Conservation (phyloP, 2,113 vertebrate genomes). For the Camelus dromedarius region DNA sequence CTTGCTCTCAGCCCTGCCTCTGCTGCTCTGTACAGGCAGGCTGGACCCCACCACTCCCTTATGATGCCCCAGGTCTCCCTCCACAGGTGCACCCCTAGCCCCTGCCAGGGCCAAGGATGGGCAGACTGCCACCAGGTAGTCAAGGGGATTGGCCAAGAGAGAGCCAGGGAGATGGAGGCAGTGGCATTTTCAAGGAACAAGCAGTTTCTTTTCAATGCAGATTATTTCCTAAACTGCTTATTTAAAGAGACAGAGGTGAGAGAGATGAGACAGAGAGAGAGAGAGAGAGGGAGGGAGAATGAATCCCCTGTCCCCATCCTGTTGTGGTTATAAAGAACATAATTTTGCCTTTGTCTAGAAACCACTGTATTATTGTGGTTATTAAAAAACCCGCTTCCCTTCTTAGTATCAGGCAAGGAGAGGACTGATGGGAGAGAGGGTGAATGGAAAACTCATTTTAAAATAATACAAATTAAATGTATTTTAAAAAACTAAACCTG, state of each 20-base stretch:
- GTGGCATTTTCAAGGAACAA: slow-evolving; percentile 52
- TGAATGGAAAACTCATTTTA: background rate
- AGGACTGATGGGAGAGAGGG: background rate
- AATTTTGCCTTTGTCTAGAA: slow-evolving; percentile 65
- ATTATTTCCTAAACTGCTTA: slow-evolving; percentile 71
- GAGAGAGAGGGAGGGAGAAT: background rate
- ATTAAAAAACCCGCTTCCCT: background rate
- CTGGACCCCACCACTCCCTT: background rate
- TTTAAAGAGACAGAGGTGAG: slow-evolving; percentile 72
- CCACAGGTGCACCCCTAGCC: background rate
- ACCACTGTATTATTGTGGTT: background rate
- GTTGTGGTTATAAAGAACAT: slow-evolving; percentile 63
- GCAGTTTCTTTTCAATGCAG: slow-evolving; percentile 64
- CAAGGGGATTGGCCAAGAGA: background rate
- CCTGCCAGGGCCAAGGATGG: background rate
- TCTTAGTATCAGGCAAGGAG: background rate
- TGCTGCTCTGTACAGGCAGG: background rate
- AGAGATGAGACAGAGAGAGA: background rate
- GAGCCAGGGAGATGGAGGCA: background rate
- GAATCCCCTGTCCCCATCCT: background rate
- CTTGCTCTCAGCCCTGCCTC: background rate
- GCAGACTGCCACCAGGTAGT: background rate
- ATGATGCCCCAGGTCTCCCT: background rate
- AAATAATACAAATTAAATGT: background rate
- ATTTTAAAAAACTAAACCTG: background rate